Percentiles rank a stretch among this genome's conserved stretches.
Evolutionary conservation across 2,888 invertebrate species (phyloP).

Genomic region (Nemotelus pantherinus): DNA sequence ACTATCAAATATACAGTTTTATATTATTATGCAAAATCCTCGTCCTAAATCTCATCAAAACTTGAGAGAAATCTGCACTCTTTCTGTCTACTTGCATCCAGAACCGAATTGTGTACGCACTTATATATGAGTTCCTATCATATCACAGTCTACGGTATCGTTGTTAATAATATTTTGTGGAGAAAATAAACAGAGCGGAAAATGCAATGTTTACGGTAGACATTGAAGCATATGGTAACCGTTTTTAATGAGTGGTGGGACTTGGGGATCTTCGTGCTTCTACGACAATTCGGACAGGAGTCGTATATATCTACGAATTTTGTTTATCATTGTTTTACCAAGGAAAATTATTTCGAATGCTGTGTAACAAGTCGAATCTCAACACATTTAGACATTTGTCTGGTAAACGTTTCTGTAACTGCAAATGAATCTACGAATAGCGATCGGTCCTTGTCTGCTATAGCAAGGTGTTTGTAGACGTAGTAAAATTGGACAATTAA

Average conservation of each 20-base stretch:
- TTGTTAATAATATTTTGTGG: constrained; percentile 33
- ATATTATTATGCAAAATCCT: too few species aligned
- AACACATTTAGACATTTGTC: background rate
- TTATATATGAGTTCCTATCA: too few species aligned
- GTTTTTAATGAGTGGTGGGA: constrained; percentile 43
- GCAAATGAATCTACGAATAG: background rate
- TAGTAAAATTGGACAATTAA: constrained; percentile 45
- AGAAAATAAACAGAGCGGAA: constrained; percentile 41
- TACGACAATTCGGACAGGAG: background rate
- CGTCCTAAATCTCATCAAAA: too few species aligned
- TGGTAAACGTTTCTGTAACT: background rate
- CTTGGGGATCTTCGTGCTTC: constrained; percentile 32
- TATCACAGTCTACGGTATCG: constrained; percentile 5
- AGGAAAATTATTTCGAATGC: background rate
- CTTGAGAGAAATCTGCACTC: too few species aligned
- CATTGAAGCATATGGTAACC: constrained; percentile 34
- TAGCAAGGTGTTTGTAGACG: constrained; percentile 29
- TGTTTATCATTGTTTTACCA: background rate
- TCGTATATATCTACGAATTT: background rate
- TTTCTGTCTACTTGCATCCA: too few species aligned
- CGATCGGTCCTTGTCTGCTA: background rate
- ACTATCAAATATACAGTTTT: too few species aligned
- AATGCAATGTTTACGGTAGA: constrained; percentile 41
- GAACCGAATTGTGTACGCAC: too few species aligned
- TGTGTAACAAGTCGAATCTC: constrained; percentile 1